phyloP scores from a whole-genome alignment of 2,888 invertebrate species.

The Priocnemis perturbator region DNA sequence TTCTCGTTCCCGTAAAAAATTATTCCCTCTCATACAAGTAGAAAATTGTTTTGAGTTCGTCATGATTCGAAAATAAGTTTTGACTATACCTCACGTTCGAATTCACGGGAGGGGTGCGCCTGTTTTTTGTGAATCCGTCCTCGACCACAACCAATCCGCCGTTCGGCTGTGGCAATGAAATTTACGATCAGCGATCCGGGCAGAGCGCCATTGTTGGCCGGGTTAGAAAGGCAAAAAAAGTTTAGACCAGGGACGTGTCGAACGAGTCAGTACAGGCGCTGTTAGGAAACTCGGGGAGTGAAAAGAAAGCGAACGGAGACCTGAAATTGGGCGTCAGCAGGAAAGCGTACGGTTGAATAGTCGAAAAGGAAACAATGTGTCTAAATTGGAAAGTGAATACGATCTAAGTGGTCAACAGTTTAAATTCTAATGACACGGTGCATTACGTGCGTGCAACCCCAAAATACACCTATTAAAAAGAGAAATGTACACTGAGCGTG shows the following conservation, averaged over 20 bases:
- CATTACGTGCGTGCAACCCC: no score
- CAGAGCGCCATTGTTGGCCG: conserved; percentile 10
- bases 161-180: conserved; percentile 52
- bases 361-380: neutral
- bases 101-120: conserved; percentile 1
- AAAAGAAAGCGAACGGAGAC: neutral
- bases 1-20: no score
- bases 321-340: neutral
- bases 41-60: neutral
- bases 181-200: conserved; percentile 49
- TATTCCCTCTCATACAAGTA: no score
- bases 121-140: conserved; percentile 7
- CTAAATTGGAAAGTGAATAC: no score
- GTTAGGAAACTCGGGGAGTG: neutral
- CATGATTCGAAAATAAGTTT: neutral
- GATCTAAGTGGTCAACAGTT: no score
- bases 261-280: neutral
- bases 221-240: neutral
- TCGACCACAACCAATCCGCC: conserved; percentile 37
- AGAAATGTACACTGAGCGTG: no score
- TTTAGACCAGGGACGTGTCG: conserved; percentile 5
- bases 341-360: conserved; percentile 1
- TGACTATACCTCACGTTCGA: neutral
- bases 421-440: no score
- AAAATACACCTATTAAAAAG: no score